Evolutionary conservation across 2,888 invertebrate species (phyloP).

Genomic region (Mayetiola destructor): DNA sequence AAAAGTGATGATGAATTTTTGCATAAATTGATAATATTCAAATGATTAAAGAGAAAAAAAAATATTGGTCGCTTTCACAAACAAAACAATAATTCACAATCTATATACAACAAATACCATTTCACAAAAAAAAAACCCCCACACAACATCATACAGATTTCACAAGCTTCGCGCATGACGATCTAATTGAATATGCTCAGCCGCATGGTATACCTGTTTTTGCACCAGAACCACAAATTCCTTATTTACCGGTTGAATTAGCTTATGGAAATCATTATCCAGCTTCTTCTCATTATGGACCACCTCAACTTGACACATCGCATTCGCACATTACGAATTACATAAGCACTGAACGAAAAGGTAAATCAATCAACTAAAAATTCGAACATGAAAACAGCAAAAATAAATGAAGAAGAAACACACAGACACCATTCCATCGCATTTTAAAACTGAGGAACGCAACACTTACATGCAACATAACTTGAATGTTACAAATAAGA

Average conservation of each 20-base stretch:
- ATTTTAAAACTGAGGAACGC: neutral
- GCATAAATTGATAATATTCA: too few species aligned
- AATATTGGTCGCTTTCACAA: neutral
- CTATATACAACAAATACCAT: too few species aligned
- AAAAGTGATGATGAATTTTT: too few species aligned
- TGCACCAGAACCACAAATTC: neutral
- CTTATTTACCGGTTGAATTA: constrained; percentile 7
- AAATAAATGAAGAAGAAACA: neutral
- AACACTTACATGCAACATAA: neutral
- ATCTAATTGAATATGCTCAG: constrained; percentile 4
- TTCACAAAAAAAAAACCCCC: neutral
- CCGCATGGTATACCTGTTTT: constrained; percentile 1
- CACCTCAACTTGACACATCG: neutral
- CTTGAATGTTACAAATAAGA: neutral
- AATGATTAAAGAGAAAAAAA: too few species aligned
- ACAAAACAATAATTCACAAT: neutral
- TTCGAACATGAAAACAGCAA: neutral
- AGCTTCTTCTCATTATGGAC: constrained; percentile 2
- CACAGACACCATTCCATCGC: neutral
- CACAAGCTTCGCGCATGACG: constrained; percentile 6
- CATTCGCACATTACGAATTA: constrained; percentile 12
- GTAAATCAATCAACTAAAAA: constrained; percentile 2
- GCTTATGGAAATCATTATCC: constrained; percentile 6
- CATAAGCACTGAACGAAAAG: constrained; percentile 13
- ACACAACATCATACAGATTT: neutral